Conservation (phyloP, 2,113 vertebrate genomes). For the Periophthalmus modestus region DNA sequence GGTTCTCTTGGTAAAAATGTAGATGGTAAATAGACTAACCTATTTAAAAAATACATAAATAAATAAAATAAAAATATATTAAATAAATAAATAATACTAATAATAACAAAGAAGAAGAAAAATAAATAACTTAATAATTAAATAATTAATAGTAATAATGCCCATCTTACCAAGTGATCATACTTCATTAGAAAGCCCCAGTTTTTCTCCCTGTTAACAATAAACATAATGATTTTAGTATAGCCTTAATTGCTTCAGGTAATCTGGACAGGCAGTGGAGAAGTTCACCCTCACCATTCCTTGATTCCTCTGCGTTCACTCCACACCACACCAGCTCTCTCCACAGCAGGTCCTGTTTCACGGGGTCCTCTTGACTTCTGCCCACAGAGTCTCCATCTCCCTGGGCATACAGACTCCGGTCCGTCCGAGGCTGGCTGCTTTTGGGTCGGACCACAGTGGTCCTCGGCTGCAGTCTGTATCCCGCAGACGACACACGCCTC, state of each 20-base stretch:
- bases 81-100: too few species aligned
- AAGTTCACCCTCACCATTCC: constrained; percentile 76
- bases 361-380: constrained; percentile 23
- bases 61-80: too few species aligned
- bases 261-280: too few species aligned
- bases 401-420: not conserved
- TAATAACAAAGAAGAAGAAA: too few species aligned
- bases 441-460: constrained; percentile 25
- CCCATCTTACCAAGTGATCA: constrained; percentile 77
- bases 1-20: not conserved
- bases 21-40: too few species aligned
- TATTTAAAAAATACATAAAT: too few species aligned
- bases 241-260: not conserved
- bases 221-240: not conserved
- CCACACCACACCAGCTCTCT: constrained; percentile 74
- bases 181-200: constrained; percentile 85
- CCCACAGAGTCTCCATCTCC: not conserved
- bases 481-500: constrained; percentile 65
- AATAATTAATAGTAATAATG: too few species aligned
- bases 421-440: not conserved
- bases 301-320: constrained; percentile 67
- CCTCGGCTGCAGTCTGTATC: constrained; percentile 58
- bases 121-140: too few species aligned
- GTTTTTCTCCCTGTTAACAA: constrained; percentile 79
- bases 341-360: constrained; percentile 80